Evolutionary conservation across 2,113 vertebrate species (phyloP).

Genomic region (Pluvialis apricaria): DNA sequence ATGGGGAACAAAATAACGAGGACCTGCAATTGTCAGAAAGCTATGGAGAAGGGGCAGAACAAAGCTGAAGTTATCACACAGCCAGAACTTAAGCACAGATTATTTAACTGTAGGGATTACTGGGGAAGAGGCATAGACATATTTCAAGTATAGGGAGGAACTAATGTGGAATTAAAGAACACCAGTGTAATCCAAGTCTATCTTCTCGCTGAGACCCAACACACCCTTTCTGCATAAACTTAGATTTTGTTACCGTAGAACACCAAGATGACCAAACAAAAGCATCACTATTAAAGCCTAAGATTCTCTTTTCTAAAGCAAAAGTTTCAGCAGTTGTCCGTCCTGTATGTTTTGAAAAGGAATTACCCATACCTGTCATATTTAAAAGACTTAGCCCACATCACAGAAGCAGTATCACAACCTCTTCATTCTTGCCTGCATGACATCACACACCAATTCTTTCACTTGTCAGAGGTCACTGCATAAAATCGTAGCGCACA

Average conservation of each 20-base stretch:
- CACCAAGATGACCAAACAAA: background rate
- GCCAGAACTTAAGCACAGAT: background rate
- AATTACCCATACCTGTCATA: background rate
- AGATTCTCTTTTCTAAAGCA: background rate
- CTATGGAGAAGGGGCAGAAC: background rate
- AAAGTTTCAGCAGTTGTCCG: background rate
- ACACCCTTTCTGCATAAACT: background rate
- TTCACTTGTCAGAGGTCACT: background rate
- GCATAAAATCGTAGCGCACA: background rate
- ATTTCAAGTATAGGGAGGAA: background rate
- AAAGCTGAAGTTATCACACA: background rate
- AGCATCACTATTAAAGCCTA: background rate
- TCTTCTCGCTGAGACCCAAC: background rate
- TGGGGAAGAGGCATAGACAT: background rate
- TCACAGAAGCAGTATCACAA: background rate
- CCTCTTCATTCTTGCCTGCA: background rate
- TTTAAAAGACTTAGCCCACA: background rate
- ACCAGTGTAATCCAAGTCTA: background rate
- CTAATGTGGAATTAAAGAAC: background rate
- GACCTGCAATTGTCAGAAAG: background rate
- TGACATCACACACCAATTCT: background rate
- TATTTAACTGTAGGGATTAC: background rate
- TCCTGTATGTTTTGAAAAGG: background rate
- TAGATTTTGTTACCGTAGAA: background rate
- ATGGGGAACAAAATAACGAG: background rate